Percentiles rank a stretch among this genome's conserved stretches.
These are phyloP conservation scores for Probaryconus sp. DNA, from an alignment of 1,140 invertebrate species.

Conservation along the genomic window DNA sequence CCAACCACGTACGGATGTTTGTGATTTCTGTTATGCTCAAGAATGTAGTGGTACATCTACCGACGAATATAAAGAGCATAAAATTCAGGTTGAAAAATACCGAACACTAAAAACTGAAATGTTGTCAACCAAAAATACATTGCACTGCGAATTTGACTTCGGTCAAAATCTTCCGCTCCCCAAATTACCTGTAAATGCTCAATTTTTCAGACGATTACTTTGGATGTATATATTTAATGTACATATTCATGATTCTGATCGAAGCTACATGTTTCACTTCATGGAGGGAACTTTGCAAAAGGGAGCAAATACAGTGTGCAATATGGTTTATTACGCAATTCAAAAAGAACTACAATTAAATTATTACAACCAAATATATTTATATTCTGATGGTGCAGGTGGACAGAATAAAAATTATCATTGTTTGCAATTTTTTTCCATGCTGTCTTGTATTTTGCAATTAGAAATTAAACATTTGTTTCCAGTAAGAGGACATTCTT, in stretches of 20 bases:
- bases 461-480: conserved; percentile 3
- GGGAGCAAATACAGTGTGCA: neutral
- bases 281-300: neutral
- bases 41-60: neutral
- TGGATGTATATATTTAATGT: conserved; percentile 6
- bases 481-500: conserved; percentile 12
- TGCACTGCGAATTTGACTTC: neutral
- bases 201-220: conserved; percentile 6
- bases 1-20: neutral
- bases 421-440: neutral
- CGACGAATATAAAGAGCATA: neutral
- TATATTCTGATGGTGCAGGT: neutral
- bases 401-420: neutral
- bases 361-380: neutral
- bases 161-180: conserved; percentile 5
- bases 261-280: conserved; percentile 9
- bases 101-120: neutral
- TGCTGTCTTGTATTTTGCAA: neutral
- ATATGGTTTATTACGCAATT: neutral
- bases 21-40: neutral
- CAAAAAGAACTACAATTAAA: neutral
- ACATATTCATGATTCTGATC: neutral
- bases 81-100: neutral
- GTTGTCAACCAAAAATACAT: neutral
- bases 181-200: neutral